phyloP scores from a whole-genome alignment of 2,888 invertebrate species.

The Asteroscopus sphinx region DNA sequence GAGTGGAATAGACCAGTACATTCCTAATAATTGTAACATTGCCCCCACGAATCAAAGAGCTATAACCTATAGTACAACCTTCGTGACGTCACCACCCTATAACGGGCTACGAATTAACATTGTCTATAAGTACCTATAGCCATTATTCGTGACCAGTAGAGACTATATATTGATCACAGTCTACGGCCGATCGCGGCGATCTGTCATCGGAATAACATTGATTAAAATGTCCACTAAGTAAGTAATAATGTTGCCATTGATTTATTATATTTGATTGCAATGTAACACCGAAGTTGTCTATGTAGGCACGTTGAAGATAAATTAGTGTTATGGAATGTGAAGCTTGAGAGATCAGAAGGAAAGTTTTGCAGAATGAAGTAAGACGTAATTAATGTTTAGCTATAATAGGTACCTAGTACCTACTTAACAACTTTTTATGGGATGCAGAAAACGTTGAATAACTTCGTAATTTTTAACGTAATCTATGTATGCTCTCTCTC shows the following conservation, averaged over 20 bases:
- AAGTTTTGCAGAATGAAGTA: slow-evolving; percentile 11
- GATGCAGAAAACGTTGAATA: too few species aligned
- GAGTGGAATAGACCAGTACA: not conserved
- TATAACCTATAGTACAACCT: slow-evolving; percentile 11
- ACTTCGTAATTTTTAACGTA: too few species aligned
- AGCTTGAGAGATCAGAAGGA: slow-evolving; percentile 8
- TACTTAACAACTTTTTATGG: too few species aligned
- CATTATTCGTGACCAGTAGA: slow-evolving; percentile 54
- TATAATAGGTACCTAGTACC: too few species aligned
- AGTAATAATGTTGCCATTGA: slow-evolving; percentile 77
- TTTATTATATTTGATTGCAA: slow-evolving; percentile 77
- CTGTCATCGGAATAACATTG: slow-evolving; percentile 79
- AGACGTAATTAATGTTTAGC: too few species aligned
- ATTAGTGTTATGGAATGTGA: slow-evolving; percentile 43
- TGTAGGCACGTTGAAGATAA: slow-evolving; percentile 51
- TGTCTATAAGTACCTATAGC: slow-evolving; percentile 34
- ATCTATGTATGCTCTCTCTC: too few species aligned
- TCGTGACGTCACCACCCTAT: slow-evolving; percentile 51
- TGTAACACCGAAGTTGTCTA: slow-evolving; percentile 66
- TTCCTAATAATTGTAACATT: not conserved
- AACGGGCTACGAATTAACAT: slow-evolving; percentile 43
- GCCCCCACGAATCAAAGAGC: not conserved
- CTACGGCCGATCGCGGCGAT: slow-evolving; percentile 68
- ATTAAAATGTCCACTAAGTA: slow-evolving; percentile 83
- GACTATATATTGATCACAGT: slow-evolving; percentile 64